phyloP scores from a whole-genome alignment of 2,888 invertebrate genomes.

The Fragum whitleyi region DNA sequence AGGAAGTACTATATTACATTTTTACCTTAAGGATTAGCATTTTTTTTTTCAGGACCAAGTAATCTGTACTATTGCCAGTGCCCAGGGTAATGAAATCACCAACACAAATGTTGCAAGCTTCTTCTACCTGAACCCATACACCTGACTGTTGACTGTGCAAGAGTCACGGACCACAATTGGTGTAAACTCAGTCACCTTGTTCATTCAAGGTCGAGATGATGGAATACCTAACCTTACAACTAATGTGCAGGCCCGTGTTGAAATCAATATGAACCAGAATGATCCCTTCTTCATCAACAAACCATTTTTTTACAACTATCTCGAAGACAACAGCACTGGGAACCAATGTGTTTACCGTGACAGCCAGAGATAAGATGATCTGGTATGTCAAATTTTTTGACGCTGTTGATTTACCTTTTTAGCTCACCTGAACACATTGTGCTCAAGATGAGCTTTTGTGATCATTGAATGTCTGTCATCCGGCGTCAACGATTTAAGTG shows the following conservation, averaged over 20 bases:
- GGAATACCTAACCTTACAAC: conserved; percentile 69
- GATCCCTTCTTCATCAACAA: conserved; percentile 72
- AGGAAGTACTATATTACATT: no score
- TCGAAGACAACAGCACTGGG: conserved; percentile 63
- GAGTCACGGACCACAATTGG: conserved; percentile 68
- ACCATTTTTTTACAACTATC: conserved; percentile 68
- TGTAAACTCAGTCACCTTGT: conserved; percentile 63
- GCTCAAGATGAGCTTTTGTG: no score
- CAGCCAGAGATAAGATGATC: conserved; percentile 72
- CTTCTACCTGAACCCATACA: conserved; percentile 78
- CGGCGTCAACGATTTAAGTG: no score
- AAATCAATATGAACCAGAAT: conserved; percentile 73
- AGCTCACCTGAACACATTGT: no score
- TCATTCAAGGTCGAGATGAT: conserved; percentile 72
- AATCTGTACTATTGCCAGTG: conserved; percentile 38
- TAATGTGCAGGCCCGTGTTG: conserved; percentile 63
- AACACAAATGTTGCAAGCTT: conserved; percentile 64
- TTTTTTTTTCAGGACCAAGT: conserved; percentile 57
- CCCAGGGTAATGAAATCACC: conserved; percentile 38
- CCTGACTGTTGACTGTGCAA: conserved; percentile 73
- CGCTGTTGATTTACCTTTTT: no score
- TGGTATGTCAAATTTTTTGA: conserved; percentile 54
- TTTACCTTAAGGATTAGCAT: no score
- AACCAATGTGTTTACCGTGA: conserved; percentile 63
- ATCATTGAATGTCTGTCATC: no score